phyloP scores from a whole-genome alignment of 1,140 invertebrate genomes.

The Tetragnatha versicolor region DNA sequence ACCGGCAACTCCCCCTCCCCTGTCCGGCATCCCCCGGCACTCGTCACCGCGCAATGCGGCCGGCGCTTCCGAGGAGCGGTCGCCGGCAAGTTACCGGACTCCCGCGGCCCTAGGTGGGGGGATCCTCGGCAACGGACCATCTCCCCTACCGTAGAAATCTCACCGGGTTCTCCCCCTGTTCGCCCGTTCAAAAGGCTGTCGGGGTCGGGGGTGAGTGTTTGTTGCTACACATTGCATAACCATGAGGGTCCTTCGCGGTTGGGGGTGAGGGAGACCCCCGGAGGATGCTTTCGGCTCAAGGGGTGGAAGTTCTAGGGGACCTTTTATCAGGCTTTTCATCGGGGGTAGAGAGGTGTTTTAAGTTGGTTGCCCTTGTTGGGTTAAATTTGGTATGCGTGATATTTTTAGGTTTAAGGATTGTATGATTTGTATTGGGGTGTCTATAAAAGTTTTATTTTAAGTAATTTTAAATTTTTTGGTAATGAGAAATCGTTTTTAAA shows the following conservation, averaged over 20 bases:
- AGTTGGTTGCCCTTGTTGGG: no score
- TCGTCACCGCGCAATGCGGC: no score
- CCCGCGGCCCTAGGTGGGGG: background rate
- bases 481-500: no score
- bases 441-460: no score
- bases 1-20: no score
- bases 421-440: no score
- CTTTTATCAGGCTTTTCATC: no score
- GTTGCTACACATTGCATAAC: background rate
- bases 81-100: background rate
- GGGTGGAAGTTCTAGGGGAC: background rate
- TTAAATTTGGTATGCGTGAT: no score
- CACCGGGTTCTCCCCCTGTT: background rate
- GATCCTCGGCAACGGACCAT: background rate
- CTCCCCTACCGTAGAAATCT: background rate
- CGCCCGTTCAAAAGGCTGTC: slow-evolving; percentile 2
- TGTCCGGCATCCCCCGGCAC: no score
- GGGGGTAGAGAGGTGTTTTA: no score
- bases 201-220: slow-evolving; percentile 1
- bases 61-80: background rate
- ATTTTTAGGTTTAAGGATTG: no score
- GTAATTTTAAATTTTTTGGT: no score
- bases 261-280: background rate
- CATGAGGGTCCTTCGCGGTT: background rate
- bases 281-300: background rate